Percentiles rank a stretch among this genome's conserved stretches.
phyloP scores from a whole-genome alignment of 2,888 invertebrate species.

The Drosophila antonietae region DNA sequence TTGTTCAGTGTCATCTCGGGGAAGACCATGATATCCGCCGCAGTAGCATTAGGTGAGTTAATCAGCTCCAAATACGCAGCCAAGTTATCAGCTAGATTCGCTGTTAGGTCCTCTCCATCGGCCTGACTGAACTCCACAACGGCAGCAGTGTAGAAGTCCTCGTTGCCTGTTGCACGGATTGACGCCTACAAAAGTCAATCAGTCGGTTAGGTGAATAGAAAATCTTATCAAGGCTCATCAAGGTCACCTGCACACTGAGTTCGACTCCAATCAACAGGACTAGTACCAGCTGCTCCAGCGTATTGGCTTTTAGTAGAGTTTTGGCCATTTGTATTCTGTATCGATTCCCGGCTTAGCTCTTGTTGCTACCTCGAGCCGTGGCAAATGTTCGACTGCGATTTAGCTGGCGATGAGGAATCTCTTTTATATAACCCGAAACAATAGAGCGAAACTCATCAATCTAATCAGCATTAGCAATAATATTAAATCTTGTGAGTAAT shows the following conservation, averaged over 20 bases:
- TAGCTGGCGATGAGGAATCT: not conserved
- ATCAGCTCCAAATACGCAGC: constrained; percentile 75
- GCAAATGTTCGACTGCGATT: not conserved
- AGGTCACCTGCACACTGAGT: not conserved
- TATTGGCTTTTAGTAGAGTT: not conserved
- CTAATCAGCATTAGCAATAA: not conserved
- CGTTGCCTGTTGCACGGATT: not conserved
- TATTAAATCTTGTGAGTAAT: not conserved
- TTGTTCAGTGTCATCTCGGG: constrained; percentile 88
- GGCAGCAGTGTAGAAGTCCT: constrained; percentile 6
- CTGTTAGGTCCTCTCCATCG: constrained; percentile 14
- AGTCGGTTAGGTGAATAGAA: not conserved
- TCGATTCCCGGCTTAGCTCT: not conserved
- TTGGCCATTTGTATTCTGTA: not conserved
- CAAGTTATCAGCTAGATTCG: constrained; percentile 67
- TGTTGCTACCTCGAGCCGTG: not conserved
- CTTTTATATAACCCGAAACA: constrained; percentile 1
- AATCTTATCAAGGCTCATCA: not conserved
- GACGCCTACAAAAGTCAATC: not conserved
- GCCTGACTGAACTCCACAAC: constrained; percentile 20
- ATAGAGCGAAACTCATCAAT: not conserved
- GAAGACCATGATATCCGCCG: constrained; percentile 91
- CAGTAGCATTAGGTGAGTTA: constrained; percentile 74
- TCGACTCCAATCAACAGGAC: not conserved
- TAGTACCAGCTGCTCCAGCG: not conserved